Conservation (phyloP, 2,113 vertebrate genomes). For the Channa argus region DNA sequence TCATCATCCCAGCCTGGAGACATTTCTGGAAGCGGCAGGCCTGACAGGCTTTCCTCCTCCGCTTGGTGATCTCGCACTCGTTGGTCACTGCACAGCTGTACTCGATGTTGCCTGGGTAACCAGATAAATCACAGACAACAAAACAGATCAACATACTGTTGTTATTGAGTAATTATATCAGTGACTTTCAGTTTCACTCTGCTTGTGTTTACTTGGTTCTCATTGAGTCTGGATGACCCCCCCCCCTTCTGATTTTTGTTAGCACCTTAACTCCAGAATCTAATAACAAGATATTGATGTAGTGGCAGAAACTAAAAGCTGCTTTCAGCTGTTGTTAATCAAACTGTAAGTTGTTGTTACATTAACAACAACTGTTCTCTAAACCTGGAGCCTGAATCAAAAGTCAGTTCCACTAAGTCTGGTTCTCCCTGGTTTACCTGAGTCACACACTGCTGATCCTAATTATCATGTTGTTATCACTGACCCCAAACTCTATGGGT, state of each 20-base stretch:
- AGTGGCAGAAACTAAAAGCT: background rate
- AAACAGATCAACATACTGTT: too few species aligned
- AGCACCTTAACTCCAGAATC: background rate
- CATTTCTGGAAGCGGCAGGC: slow-evolving; percentile 85
- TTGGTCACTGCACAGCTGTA: slow-evolving; percentile 82
- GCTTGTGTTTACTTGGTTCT: background rate
- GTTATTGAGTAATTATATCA: background rate
- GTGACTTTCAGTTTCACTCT: too few species aligned
- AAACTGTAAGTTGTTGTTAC: too few species aligned
- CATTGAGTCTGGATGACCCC: background rate
- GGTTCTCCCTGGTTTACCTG: too few species aligned
- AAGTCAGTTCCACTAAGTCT: too few species aligned
- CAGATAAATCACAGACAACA: background rate
- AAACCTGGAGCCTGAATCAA: too few species aligned
- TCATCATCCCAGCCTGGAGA: slow-evolving; percentile 83
- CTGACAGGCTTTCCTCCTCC: slow-evolving; percentile 83
- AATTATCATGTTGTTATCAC: too few species aligned
- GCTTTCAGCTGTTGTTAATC: background rate
- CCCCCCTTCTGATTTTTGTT: background rate
- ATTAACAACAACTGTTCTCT: too few species aligned
- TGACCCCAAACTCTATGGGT: too few species aligned
- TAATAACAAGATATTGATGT: background rate
- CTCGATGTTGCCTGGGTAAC: slow-evolving; percentile 81
- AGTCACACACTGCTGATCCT: too few species aligned
- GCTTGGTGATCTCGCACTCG: slow-evolving; percentile 83